Conservation (phyloP, 2,797 vertebrate species). For the Channa striata region DNA sequence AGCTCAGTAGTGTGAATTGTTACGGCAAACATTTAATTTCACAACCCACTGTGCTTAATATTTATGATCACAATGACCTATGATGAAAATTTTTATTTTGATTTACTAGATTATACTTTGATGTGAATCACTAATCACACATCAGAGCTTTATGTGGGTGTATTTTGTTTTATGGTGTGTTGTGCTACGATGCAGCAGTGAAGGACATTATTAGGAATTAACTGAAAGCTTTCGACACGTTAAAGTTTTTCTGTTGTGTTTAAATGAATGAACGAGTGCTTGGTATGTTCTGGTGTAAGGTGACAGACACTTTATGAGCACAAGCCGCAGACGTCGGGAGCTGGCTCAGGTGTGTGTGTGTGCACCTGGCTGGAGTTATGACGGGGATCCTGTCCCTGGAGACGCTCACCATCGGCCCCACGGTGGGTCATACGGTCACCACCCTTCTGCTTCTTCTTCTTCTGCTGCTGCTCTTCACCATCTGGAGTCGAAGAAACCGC, state of each 20-base stretch:
- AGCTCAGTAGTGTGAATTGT: no score
- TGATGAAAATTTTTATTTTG: no score
- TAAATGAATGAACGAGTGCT: conserved; percentile 61
- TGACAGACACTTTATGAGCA: conserved; percentile 56
- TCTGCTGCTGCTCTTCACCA: conserved; percentile 76
- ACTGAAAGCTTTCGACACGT: conserved; percentile 71
- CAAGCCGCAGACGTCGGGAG: conserved; percentile 7
- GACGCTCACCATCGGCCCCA: conserved; percentile 69
- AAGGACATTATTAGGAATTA: conserved; percentile 6
- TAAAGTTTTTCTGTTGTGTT: conserved; percentile 64
- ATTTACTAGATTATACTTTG: no score
- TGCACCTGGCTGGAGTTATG: neutral
- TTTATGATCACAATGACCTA: no score
- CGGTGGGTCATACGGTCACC: conserved; percentile 51
- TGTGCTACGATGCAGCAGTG: conserved; percentile 66
- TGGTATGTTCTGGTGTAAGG: conserved; percentile 60
- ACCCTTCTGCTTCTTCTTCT: conserved; percentile 79
- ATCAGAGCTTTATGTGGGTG: conserved; percentile 34
- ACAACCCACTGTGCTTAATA: no score
- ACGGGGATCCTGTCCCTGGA: conserved; percentile 77
- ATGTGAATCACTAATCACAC: no score
- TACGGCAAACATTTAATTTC: no score
- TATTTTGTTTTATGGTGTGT: conserved; percentile 70
- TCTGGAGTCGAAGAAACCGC: conserved; percentile 79
- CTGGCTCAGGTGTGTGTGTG: conserved; percentile 8